Conservation (phyloP, 2,888 invertebrate genomes). For the Drosophila prolongata region DNA sequence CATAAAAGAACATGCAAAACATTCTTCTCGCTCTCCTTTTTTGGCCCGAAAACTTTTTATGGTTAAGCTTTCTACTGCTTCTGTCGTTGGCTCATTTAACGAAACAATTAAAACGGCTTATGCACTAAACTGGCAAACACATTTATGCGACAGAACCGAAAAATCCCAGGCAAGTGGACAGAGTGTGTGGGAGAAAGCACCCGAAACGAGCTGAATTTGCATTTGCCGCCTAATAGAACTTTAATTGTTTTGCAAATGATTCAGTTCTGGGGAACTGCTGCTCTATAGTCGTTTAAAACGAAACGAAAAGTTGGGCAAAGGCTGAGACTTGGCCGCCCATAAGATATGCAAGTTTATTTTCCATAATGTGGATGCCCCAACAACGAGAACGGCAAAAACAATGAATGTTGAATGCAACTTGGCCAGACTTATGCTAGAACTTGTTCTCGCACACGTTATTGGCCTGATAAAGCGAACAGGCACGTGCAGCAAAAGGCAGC, state of each 20-base stretch:
- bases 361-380: constrained; percentile 39
- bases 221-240: constrained; percentile 77
- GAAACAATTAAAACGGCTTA: constrained; percentile 77
- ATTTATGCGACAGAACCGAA: constrained; percentile 64
- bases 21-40: constrained; percentile 6
- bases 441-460: constrained; percentile 58
- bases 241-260: constrained; percentile 70
- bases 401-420: constrained; percentile 39
- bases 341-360: constrained; percentile 63
- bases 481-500: constrained; percentile 56
- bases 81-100: constrained; percentile 67
- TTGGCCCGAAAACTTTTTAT: constrained; percentile 49
- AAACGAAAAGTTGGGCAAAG: constrained; percentile 32
- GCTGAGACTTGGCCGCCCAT: constrained; percentile 21
- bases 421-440: constrained; percentile 49
- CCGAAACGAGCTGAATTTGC: constrained; percentile 56
- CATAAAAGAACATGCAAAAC: constrained; percentile 57
- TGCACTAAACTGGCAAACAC: constrained; percentile 70
- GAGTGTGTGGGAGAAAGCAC: constrained; percentile 13
- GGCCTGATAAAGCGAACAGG: constrained; percentile 66
- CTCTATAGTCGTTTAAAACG: constrained; percentile 35
- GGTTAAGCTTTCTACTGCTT: constrained; percentile 49
- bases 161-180: constrained; percentile 42
- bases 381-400: constrained; percentile 25
- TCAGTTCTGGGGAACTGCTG: constrained; percentile 15